Evolutionary conservation across 2,797 vertebrate species (phyloP).

Genomic region (Malacoctenus gilli): DNA sequence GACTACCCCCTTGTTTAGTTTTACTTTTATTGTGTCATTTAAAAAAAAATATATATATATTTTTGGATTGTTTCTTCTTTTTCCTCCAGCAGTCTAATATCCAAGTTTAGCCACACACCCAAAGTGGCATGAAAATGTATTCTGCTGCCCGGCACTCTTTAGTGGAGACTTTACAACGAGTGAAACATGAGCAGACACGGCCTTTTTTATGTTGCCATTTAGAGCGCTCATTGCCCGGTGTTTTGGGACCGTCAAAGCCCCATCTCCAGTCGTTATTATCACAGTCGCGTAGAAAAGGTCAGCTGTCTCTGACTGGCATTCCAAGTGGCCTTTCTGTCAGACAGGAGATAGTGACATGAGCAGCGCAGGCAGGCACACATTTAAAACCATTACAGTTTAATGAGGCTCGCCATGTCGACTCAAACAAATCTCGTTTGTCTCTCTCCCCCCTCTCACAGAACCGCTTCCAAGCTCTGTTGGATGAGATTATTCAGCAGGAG

Average conservation of each 20-base stretch:
- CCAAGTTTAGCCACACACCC: conserved; percentile 13
- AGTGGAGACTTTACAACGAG: conserved; percentile 48
- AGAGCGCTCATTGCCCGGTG: conserved; percentile 43
- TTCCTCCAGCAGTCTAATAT: conserved; percentile 23
- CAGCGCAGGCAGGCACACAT: conserved; percentile 49
- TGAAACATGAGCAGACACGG: conserved; percentile 55
- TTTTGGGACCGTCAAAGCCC: conserved; percentile 54
- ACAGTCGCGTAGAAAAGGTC: conserved; percentile 77
- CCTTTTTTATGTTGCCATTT: conserved; percentile 60
- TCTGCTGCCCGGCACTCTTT: conserved; percentile 42
- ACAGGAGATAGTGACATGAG: conserved; percentile 61
- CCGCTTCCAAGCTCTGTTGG: conserved; percentile 92
- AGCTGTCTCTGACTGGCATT: conserved; percentile 73
- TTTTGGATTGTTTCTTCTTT: conserved; percentile 41
- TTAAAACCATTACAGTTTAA: conserved; percentile 64
- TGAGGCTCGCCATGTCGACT: conserved; percentile 58
- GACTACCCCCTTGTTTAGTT: conserved; percentile 25
- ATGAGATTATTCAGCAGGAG: conserved; percentile 96
- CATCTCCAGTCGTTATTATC: conserved; percentile 69
- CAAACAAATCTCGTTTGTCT: conserved; percentile 54
- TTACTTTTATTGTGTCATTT: conserved; percentile 21
- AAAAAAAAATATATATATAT: no score
- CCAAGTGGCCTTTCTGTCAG: conserved; percentile 72
- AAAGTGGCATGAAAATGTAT: conserved; percentile 33
- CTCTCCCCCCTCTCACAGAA: conserved; percentile 76